A percentile compares a stretch with the other conserved stretches of the same genome.
phyloP scores from a whole-genome alignment of 2,113 vertebrate genomes.

The Catagonus wagneri region DNA sequence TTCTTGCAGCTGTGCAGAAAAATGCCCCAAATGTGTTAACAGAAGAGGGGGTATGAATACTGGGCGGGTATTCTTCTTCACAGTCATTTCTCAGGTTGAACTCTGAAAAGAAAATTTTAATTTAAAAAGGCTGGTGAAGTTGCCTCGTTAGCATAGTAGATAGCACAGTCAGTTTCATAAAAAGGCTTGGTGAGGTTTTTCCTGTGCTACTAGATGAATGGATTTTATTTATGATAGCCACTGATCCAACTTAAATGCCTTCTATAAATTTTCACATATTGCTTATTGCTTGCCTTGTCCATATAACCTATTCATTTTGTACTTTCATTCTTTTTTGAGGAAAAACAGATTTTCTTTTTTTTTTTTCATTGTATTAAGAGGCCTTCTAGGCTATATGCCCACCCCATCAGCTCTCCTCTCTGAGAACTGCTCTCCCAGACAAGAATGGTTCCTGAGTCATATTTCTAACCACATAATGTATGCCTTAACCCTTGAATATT shows the following conservation, averaged over 20 bases:
- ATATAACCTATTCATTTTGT: slow-evolving; percentile 30
- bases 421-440: neutral
- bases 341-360: slow-evolving; percentile 11
- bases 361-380: slow-evolving; percentile 35
- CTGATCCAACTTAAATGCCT: slow-evolving; percentile 55
- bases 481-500: neutral
- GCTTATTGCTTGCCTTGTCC: slow-evolving; percentile 49
- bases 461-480: slow-evolving; percentile 25
- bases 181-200: neutral
- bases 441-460: neutral
- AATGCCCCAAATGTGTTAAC: neutral
- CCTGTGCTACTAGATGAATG: slow-evolving; percentile 61
- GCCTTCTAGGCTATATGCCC: neutral
- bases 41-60: neutral
- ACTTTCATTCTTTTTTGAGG: slow-evolving; percentile 39
- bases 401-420: neutral
- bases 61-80: slow-evolving; percentile 27
- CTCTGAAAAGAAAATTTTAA: slow-evolving; percentile 71
- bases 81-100: slow-evolving; percentile 46
- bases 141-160: too few species aligned
- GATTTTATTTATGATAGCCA: slow-evolving; percentile 66
- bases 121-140: slow-evolving; percentile 53
- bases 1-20: slow-evolving; percentile 40
- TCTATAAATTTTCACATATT: slow-evolving; percentile 65
- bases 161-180: too few species aligned